Evolutionary conservation across 2,797 vertebrate genomes (phyloP).

Genomic region (Siniperca undulata): DNA sequence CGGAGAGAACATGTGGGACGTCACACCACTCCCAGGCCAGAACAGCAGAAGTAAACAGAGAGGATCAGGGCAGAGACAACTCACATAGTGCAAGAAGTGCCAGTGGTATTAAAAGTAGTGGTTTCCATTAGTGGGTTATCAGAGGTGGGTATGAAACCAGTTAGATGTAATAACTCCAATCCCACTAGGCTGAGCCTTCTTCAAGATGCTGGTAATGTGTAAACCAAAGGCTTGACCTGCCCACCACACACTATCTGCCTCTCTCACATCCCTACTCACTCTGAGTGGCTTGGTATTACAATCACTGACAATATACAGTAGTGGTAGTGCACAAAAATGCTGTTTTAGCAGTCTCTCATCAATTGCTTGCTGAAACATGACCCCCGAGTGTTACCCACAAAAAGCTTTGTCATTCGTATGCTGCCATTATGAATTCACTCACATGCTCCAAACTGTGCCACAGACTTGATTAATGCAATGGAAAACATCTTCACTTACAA

Average conservation of each 20-base stretch:
- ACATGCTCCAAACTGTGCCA: constrained; percentile 39
- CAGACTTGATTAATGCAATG: constrained; percentile 37
- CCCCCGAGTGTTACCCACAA: constrained; percentile 22
- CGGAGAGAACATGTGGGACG: constrained; percentile 70
- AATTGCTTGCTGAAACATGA: constrained; percentile 32
- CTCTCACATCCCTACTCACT: constrained; percentile 33
- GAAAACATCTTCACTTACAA: constrained; percentile 37
- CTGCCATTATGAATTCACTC: constrained; percentile 37
- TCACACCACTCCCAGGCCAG: constrained; percentile 71
- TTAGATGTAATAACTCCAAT: constrained; percentile 41
- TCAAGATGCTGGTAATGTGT: constrained; percentile 55
- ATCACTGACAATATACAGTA: constrained; percentile 47
- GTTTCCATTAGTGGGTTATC: constrained; percentile 53
- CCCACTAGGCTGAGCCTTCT: constrained; percentile 37
- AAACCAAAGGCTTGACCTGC: constrained; percentile 50
- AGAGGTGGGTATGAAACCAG: constrained; percentile 41
- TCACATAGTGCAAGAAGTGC: constrained; percentile 66
- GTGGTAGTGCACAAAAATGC: constrained; percentile 29
- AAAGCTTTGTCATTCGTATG: constrained; percentile 48
- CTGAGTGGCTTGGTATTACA: constrained; percentile 46
- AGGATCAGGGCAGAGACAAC: constrained; percentile 59
- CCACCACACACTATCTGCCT: constrained; percentile 22
- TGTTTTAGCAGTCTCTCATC: constrained; percentile 43
- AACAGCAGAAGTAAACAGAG: constrained; percentile 72
- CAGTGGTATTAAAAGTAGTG: constrained; percentile 55